Evolutionary conservation across 2,797 vertebrate genomes (phyloP), one percentile per base, ranked within the genome.

Genomic region (Gadopsis marmoratus): DNA sequence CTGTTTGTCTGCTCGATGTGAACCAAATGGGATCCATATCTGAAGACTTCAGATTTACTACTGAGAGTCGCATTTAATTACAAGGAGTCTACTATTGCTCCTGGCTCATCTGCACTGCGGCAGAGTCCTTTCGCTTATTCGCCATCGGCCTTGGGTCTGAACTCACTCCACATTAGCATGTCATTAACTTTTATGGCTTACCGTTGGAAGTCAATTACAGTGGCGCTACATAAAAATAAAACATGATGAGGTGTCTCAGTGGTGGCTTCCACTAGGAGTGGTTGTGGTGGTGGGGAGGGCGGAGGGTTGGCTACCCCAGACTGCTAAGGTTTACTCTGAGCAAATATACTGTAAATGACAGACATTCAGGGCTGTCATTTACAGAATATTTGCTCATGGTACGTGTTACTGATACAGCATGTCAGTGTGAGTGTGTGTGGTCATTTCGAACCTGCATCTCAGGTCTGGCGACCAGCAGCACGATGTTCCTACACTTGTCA

Each of bases 401-500:
- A 29, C 10, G 19, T 45, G 7, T 41, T 55, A 56, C 67, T 55
- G 3, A 71, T 23, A 14, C 16, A 11, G 37, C 10, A 7, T 71
- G 37, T 55, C 21, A 33, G 31, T 37, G 31, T 23, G 31, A 43
- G 33, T 50, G 23, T 39, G 37, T 71, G 14, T 67, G 35, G 19
- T 56, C 0, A 33, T 68, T 55, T 83, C 95, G 94, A 84, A 98
- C 98, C 97, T 97, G 98, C 71, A 97, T 92, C 90, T 98, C 98
- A 0, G 97, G 97, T 90, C 97, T 95, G 51, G 96, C 97, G 0
- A 99, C 97, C 62, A 99, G 95, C 84, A 99, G 93, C 54, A 98
- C 80, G 50, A 99, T 97, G 88, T 94, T 97, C 91, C 94, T 96
- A 78, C 96, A 96, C 88, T 97, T 96, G 10, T 99, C 97, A 0